Base-by-base conservation (phyloP, 2,113 vertebrate species). In the Laterallus jamaicensis region DNA sequence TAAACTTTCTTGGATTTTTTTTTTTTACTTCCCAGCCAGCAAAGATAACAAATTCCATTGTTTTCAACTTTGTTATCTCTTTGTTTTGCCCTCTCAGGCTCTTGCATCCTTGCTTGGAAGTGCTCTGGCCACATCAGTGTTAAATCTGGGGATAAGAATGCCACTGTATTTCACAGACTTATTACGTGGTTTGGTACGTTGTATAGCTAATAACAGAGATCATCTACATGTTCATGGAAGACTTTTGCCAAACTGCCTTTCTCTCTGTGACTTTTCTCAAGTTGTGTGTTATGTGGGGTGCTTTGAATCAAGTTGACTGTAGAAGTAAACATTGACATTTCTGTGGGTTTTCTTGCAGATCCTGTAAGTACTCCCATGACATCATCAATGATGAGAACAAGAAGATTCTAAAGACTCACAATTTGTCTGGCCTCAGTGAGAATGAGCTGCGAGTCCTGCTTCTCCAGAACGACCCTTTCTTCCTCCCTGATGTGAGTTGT, bases 401-500 rank as follows among this genome's bases (percentile, higher is more conserved):
- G 55, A 97, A 92, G 50, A 88, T 98, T 31, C 90, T 98, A 31
- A 98, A 97, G 90, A 68, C 62, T 4, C 88, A 98, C 1, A 93
- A 94, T 16, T 77, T 98, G 37, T 97, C 96, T 88, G 95, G 97
- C n/a, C 97, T 98, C 14, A 88, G 97, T 31, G 97, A 98, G 82
- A 71, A 91, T 3, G 97, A 98, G 56, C 95, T 98, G 44, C 97
- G 96, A 81, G 81, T 98, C 40, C 96, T 98, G 32, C 98, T 98
- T 90, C 91, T 98, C 39, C 98, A 98, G 14, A 98, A 98, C 0
- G 98, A 98, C 81, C 92, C 96, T 49, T 97, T 97, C 63, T 86
- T 98, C 73, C 95, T 98, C 42, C 98, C 98, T 58, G 98, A 98
- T 92, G 98, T 98, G 50, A 98, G 98, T 98, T 81, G 25, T 66